Evolutionary conservation across 2,113 vertebrate genomes (phyloP).

Genomic region (Scopus umbretta): DNA sequence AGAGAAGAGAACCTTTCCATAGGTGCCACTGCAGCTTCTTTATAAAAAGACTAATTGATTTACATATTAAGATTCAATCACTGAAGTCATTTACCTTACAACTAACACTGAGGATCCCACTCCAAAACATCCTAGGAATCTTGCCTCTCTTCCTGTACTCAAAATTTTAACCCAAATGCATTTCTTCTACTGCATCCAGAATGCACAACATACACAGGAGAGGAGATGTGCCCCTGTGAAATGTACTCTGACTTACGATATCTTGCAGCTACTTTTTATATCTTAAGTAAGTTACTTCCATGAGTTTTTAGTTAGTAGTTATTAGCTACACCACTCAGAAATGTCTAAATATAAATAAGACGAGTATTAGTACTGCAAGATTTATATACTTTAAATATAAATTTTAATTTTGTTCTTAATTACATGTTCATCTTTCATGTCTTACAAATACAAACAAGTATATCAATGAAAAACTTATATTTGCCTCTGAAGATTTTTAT

Average conservation of each 20-base stretch:
- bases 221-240: slow-evolving; percentile 30
- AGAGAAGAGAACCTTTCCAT: neutral
- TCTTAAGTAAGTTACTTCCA: slow-evolving; percentile 59
- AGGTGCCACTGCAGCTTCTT: neutral
- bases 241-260: slow-evolving; percentile 32
- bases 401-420: slow-evolving; percentile 71
- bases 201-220: neutral
- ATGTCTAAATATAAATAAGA: slow-evolving; percentile 52
- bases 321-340: slow-evolving; percentile 59
- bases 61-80: neutral
- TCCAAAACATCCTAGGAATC: neutral
- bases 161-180: neutral
- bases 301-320: slow-evolving; percentile 52
- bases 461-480: slow-evolving; percentile 70
- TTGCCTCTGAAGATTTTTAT: slow-evolving; percentile 71
- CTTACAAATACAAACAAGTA: slow-evolving; percentile 69
- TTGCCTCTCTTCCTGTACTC: neutral
- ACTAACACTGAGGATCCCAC: neutral
- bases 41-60: neutral
- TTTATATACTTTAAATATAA: slow-evolving; percentile 67
- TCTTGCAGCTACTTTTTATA: slow-evolving; percentile 40
- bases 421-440: slow-evolving; percentile 67
- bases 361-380: slow-evolving; percentile 49
- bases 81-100: neutral
- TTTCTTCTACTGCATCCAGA: neutral